Evolutionary conservation across 2,888 invertebrate species (phyloP), one percentile per base, ranked within the genome.

Genomic region (Carcina quercana): DNA sequence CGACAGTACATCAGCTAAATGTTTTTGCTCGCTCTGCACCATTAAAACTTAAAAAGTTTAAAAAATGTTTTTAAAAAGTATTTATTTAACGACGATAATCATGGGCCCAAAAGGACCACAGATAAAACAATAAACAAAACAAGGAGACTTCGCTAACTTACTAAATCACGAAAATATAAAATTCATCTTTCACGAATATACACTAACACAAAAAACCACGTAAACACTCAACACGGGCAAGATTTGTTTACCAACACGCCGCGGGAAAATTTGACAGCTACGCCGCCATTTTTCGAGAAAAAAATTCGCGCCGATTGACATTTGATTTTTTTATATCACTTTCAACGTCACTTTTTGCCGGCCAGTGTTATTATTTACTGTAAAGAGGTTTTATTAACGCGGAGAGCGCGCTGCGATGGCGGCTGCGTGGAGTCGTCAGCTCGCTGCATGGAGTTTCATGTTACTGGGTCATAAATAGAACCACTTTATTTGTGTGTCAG

Each of bases 391-490:
- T 32, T 26, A 11, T 25, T 37, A 41, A 28, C 13, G 42, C 37
- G 42, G 29, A 37, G 37, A 17, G 28, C 27, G 27, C 17, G 40
- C 38, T 38, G 43, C 46, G 45, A 30, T 43, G 42, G 45, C 34
- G 11, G 39, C 37, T 20, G 25, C n/a, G 38, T 34, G 38, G 34
- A 35, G 31, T 30, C 29, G 22, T 12, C 21, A 39, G 42, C 45
- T 47, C 46, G 45, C 39, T 29, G 26, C 13, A 34, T 28, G 27
- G 11, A 34, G 44, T 34, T 48, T 49, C 45, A 32, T 28, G 39
- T 51, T 49, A 46, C 51, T 28, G 36, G 31, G 32, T 40, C 42
- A 38, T 35, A 47, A 51, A 51, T 51, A 51, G 48, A 51, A 39
- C n/a, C n/a, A 21, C 17, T 30, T 38, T 42, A 35, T 38, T 41